These are phyloP conservation scores for Bursaphelenchus okinawaensis DNA, from an alignment of 2,888 invertebrate species.

Conservation along the genomic window DNA sequence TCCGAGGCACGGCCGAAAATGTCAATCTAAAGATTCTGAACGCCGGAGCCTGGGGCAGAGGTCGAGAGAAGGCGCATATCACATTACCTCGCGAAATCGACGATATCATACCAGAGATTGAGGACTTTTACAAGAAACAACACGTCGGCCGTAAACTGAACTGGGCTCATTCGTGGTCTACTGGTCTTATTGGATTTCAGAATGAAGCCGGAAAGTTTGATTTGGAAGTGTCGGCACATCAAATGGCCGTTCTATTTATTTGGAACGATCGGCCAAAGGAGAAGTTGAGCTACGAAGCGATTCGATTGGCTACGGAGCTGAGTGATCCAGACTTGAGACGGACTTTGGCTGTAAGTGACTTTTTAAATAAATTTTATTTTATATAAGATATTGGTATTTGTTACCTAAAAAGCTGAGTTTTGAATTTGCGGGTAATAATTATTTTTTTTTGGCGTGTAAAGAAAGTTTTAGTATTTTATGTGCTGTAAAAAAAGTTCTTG, in stretches of 20 bases:
- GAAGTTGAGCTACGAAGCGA: conserved; percentile 89
- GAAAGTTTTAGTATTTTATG: too few relatives aligned
- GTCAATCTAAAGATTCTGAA: conserved; percentile 97
- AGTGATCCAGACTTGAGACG: conserved; percentile 89
- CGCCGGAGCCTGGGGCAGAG: conserved; percentile 90
- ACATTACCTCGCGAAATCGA: conserved; percentile 93
- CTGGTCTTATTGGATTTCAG: conserved; percentile 93
- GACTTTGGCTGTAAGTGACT: conserved; percentile 72
- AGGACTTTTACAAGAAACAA: conserved; percentile 94
- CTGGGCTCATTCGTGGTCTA: conserved; percentile 99
- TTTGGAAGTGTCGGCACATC: conserved; percentile 96
- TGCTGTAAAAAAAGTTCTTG: too few relatives aligned
- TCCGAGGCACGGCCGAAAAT: conserved; percentile 58
- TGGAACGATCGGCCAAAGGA: conserved; percentile 87
- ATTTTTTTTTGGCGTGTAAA: too few relatives aligned
- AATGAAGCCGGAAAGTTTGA: conserved; percentile 89
- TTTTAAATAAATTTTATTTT: too few relatives aligned
- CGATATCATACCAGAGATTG: conserved; percentile 97
- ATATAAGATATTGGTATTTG: too few relatives aligned
- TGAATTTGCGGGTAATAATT: too few relatives aligned
- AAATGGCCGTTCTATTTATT: conserved; percentile 97
- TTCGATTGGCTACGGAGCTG: conserved; percentile 88
- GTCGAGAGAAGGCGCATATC: conserved; percentile 87
- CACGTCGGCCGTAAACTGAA: conserved; percentile 94
- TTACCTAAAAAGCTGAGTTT: too few relatives aligned